phyloP scores from a whole-genome alignment of 2,888 invertebrate species.

The Yponomeuta malinellus region DNA sequence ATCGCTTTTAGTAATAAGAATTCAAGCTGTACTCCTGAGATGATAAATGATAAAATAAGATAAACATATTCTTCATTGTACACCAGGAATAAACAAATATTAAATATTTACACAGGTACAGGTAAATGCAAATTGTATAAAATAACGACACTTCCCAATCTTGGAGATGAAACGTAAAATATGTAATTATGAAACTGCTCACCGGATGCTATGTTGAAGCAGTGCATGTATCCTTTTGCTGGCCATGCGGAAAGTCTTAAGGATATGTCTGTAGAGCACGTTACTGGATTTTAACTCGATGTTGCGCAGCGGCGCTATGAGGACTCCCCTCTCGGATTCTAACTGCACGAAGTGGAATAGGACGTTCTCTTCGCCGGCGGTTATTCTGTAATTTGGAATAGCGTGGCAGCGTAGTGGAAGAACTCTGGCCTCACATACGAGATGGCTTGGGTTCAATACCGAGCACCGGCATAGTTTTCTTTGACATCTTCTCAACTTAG shows the following conservation, averaged over 20 bases:
- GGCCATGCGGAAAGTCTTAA: conserved; percentile 82
- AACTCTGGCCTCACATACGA: no score
- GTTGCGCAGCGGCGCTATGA: conserved; percentile 77
- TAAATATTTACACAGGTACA: no score
- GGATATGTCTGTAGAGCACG: conserved; percentile 71
- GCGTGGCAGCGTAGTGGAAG: no score
- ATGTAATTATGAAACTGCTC: conserved; percentile 15
- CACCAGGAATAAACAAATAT: no score
- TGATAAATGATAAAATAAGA: background rate
- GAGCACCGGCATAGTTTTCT: no score
- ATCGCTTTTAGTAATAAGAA: background rate
- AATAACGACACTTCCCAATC: no score
- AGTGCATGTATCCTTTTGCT: conserved; percentile 83
- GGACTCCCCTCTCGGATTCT: conserved; percentile 81
- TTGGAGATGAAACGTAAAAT: no score
- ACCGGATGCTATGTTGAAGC: conserved; percentile 81
- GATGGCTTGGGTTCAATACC: no score
- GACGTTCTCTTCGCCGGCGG: conserved; percentile 82
- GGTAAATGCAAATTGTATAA: no score
- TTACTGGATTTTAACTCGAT: conserved; percentile 55
- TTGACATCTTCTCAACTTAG: no score
- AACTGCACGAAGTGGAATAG: conserved; percentile 85
- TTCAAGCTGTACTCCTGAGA: conserved; percentile 14
- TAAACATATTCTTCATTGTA: background rate
- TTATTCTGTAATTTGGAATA: conserved; percentile 63